Evolutionary conservation across 2,113 vertebrate species (phyloP).

Genomic region (Indicator indicator): DNA sequence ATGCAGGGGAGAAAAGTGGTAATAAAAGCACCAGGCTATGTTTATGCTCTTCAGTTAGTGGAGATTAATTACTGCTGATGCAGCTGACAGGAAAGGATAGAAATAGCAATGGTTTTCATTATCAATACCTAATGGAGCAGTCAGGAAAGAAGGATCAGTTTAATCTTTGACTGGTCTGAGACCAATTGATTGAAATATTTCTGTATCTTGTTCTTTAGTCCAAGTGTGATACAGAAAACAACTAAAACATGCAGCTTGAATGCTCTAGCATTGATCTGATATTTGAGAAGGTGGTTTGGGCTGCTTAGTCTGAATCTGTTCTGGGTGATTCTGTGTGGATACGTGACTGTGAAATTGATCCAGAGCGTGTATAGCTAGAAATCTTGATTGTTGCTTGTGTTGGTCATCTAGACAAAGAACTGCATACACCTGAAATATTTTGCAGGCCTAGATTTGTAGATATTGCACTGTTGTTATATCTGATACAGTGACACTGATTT

Average conservation of each 20-base stretch:
- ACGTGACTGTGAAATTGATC: neutral
- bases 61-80: constrained; percentile 20
- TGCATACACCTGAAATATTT: neutral
- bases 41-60: neutral
- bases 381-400: neutral
- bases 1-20: neutral
- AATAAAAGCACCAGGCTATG: neutral
- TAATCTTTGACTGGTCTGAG: neutral
- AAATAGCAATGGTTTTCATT: neutral
- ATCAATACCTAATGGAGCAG: neutral
- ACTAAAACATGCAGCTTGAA: neutral
- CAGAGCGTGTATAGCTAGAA: neutral
- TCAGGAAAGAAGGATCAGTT: neutral
- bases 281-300: neutral
- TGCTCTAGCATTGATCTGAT: neutral
- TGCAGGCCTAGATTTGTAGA: neutral
- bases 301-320: neutral
- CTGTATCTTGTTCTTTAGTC: neutral
- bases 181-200: neutral
- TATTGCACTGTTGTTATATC: neutral
- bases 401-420: neutral
- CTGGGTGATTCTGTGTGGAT: neutral
- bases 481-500: neutral
- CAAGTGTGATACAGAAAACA: neutral
- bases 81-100: neutral